Evolutionary conservation across 1,140 invertebrate genomes (phyloP), one percentile per base, ranked within the genome.

Genomic region (Drosophila rhopaloa): DNA sequence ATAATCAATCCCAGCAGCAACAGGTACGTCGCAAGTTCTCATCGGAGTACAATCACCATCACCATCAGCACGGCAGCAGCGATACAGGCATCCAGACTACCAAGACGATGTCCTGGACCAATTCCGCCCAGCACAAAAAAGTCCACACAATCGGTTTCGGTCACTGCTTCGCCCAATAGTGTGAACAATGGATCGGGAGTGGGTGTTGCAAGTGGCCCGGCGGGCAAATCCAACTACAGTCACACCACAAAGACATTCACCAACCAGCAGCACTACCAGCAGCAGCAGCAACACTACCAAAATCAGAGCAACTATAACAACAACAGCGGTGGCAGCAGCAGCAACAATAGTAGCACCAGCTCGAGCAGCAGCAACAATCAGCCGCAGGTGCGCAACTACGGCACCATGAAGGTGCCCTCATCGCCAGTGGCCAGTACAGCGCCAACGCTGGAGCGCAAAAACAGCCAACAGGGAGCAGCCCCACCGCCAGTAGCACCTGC

Each of bases 81-180:
- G 84, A 91, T 40, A 80, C 89, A n/a, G 82, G 67, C 44, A 79
- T 89, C 41, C 90, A 91, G 67, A 91, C 89, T 16, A 92, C 84
- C 46, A 92, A 91, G 51, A 78, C 81, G 8, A 92, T 90, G 85
- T 92, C 91, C 50, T 92, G 91, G 91, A 92, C 91, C 1, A 92
- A 92, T 35, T 91, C 91, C 0, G 68, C 88, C 4, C 90, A 91
- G 66, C 90, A 84, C 54, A 92, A 92, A 53, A 53, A 92, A 92
- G 56, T 90, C 85, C 24, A 92, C 91, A 6, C 90, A 91, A 35
- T 90, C 91, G 27, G 91, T 92, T 41, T 86, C 91, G 7, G 91
- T 92, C 10, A 92, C 91, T 14, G 91, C 91, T 19, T 91, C 91
- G 11, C 91, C 91, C 19, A 90, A 88, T 35, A 80, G 58, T 35